These are phyloP conservation scores for Scaptomyza pallida DNA, from an alignment of 1,140 invertebrate genomes.

Conservation along the genomic window DNA sequence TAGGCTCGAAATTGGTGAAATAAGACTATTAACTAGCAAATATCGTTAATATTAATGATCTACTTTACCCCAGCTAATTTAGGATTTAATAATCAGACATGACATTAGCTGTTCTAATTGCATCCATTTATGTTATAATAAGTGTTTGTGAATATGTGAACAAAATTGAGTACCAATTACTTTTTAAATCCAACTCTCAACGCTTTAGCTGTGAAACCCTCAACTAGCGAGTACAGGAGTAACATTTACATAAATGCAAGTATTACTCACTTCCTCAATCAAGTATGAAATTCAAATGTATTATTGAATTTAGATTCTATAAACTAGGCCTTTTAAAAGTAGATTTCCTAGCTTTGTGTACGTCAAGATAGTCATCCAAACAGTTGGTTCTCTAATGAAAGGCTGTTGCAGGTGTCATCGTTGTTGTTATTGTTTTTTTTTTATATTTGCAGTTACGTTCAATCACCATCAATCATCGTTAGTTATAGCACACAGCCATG, in stretches of 20 bases:
- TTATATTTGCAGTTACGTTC: slow-evolving; percentile 18
- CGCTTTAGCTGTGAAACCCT: too few relatives aligned
- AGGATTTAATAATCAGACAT: background rate
- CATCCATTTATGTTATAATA: too few relatives aligned
- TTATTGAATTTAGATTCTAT: too few relatives aligned
- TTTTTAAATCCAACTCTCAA: too few relatives aligned
- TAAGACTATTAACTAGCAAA: background rate
- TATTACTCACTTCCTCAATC: too few relatives aligned
- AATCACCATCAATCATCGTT: slow-evolving; percentile 48
- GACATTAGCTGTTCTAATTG: slow-evolving; percentile 3
- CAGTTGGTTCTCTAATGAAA: background rate
- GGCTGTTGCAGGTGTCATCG: slow-evolving; percentile 5
- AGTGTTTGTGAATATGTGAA: too few relatives aligned
- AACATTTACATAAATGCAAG: too few relatives aligned
- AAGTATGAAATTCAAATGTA: too few relatives aligned
- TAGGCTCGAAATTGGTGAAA: background rate
- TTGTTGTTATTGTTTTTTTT: slow-evolving; percentile 12
- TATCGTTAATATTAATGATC: background rate
- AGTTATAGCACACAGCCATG: slow-evolving; percentile 13
- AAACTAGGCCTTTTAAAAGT: too few relatives aligned
- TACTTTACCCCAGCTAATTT: background rate
- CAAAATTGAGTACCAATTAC: too few relatives aligned
- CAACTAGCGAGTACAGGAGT: too few relatives aligned
- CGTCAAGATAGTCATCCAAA: background rate
- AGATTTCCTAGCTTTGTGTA: background rate